Evolutionary conservation across 1,140 invertebrate genomes (phyloP).

Genomic region (Ceratosolen fusciceps): DNA sequence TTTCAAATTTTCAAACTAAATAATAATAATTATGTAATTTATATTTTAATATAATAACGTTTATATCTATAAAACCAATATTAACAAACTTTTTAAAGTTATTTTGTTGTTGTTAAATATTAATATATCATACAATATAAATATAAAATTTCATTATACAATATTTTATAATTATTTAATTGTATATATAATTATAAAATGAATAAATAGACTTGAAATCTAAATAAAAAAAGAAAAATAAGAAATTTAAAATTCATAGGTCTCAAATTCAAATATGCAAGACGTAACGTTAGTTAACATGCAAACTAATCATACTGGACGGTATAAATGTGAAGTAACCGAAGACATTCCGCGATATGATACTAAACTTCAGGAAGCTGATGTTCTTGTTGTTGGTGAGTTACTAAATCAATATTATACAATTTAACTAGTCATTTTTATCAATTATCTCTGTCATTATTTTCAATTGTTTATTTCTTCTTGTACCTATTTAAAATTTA

Average conservation of each 20-base stretch:
- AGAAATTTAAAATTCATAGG: slow-evolving; percentile 64
- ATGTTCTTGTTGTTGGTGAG: slow-evolving; percentile 80
- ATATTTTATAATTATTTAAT: neutral
- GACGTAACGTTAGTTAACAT: slow-evolving; percentile 74
- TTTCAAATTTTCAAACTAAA: too few relatives aligned
- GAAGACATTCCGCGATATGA: slow-evolving; percentile 81
- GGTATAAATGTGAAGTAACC: slow-evolving; percentile 83
- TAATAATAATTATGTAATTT: too few relatives aligned
- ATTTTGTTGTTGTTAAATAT: too few relatives aligned
- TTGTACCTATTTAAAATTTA: neutral
- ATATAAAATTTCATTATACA: too few relatives aligned
- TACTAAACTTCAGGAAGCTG: slow-evolving; percentile 75
- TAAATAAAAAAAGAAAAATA: neutral
- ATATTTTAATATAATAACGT: too few relatives aligned
- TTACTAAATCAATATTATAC: slow-evolving; percentile 15
- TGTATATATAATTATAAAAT: neutral
- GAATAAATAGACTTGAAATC: slow-evolving; percentile 5
- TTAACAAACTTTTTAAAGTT: too few relatives aligned
- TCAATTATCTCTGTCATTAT: neutral
- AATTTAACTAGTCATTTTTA: neutral
- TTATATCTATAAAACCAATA: too few relatives aligned
- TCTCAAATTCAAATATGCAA: slow-evolving; percentile 71
- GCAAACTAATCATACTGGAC: slow-evolving; percentile 75
- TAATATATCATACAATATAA: too few relatives aligned
- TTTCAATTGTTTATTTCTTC: neutral